phyloP scores from a whole-genome alignment of 1,140 invertebrate genomes.

The Glomeris maerens region DNA sequence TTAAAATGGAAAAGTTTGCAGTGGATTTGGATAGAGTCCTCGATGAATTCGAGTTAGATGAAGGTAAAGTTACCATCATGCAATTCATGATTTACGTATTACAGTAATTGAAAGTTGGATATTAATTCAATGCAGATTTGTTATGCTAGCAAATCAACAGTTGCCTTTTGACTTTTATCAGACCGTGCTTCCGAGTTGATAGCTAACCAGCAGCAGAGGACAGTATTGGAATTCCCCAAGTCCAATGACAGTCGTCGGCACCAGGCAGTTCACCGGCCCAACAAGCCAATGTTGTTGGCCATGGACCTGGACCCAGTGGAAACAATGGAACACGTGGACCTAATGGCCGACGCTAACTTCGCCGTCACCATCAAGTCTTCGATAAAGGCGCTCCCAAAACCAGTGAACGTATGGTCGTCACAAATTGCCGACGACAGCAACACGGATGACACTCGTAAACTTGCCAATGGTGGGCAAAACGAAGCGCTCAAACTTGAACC shows the following conservation, averaged over 20 bases:
- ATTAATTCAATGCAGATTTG: too few relatives aligned
- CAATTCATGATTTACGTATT: too few relatives aligned
- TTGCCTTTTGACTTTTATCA: slow-evolving; percentile 9
- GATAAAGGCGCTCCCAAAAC: background rate
- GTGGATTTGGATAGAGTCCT: slow-evolving; percentile 75
- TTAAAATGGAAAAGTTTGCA: slow-evolving; percentile 58
- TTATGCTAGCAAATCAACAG: too few relatives aligned
- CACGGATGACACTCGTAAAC: background rate
- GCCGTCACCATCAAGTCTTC: slow-evolving; percentile 13
- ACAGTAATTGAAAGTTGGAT: slow-evolving; percentile 1
- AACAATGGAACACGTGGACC: slow-evolving; percentile 20
- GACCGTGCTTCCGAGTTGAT: slow-evolving; percentile 7
- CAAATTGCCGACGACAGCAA: background rate
- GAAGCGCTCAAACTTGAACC: background rate
- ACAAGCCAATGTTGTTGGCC: slow-evolving; percentile 11
- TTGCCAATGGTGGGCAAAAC: background rate
- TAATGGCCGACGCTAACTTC: slow-evolving; percentile 26
- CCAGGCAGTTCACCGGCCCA: too few relatives aligned
- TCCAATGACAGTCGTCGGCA: too few relatives aligned
- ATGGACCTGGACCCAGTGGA: slow-evolving; percentile 27
- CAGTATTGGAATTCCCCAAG: too few relatives aligned
- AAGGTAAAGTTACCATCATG: too few relatives aligned
- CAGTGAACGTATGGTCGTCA: background rate
- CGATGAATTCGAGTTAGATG: slow-evolving; percentile 68
- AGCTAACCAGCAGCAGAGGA: too few relatives aligned